Base-by-base conservation (phyloP, 2,888 invertebrate genomes). In the Caenorhabditis sulstoni region DNA sequence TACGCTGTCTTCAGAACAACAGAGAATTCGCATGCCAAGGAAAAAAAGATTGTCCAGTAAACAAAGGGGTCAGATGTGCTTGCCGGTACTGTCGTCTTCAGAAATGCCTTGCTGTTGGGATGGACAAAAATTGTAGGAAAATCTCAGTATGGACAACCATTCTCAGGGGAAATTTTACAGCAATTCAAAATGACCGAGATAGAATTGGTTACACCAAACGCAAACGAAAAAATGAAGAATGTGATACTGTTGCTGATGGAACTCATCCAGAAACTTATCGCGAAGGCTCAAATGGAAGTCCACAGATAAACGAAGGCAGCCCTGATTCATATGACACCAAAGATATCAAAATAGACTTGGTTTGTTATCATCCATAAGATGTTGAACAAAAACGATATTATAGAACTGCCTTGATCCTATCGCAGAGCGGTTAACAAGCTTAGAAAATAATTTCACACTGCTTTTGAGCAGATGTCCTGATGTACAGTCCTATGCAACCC, bases 191-290 rank as follows among this genome's bases (percentile, higher is more conserved):
- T 22, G 87, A 86, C 61, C 79, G 89, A 7, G 89, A 89, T 74
- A 65, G 89, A 55, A 89, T 89, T 29, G 89, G 89, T 11, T 89
- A 89, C 73, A 89, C 89, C 23, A 88, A 90, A 59, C 45, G 89
- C 39, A 89, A 86, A 18, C 53, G 88, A 22, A 86, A 84, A 59
- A 67, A 76, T 20, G 82, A 83, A 8, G 86, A 87, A 11, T 23
- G 61, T 45, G 76, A 74, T 29, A 37, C 11, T 14, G 14, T 49
- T 11, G 23, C 22, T 18, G 53, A 29, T 4, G 8, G 2, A 9
- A 44, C 18, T 41, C 53, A 58, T 22, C 37, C 52, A 7, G 77
- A 77, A 41, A 29, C 37, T 11, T n/a, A 49, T 50, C 57, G 39
- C 37, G 66, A 66, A 14, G 55, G 64, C 11, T 66, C 64, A 8